phyloP scores from a whole-genome alignment of 2,888 invertebrate species.

The Platycnemis pennipes region DNA sequence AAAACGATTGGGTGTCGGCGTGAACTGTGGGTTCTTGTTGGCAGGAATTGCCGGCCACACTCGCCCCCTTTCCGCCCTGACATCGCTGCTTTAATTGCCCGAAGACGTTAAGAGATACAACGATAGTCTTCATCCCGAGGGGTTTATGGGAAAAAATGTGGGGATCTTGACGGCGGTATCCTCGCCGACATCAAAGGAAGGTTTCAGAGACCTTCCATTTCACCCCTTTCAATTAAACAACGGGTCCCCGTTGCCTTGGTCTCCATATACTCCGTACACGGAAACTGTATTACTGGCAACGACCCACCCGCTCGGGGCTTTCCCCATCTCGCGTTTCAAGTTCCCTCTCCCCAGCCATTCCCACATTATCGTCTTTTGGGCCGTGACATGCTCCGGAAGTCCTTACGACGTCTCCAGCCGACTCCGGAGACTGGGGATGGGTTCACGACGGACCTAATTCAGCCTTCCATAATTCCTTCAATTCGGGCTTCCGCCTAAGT shows the following conservation, averaged over 20 bases:
- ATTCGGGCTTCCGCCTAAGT: background rate
- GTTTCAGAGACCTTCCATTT: background rate
- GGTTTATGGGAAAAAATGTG: background rate
- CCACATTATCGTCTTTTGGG: no score
- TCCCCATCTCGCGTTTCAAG: no score
- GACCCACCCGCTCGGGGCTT: background rate
- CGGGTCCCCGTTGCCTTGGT: background rate
- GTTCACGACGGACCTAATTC: background rate
- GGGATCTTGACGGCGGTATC: background rate
- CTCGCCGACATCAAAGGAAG: background rate
- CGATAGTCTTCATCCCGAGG: conserved; percentile 18
- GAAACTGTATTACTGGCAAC: conserved; percentile 3
- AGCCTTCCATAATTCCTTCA: background rate
- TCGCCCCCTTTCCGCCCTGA: background rate
- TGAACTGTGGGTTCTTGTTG: conserved; percentile 13
- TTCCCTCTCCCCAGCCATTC: no score
- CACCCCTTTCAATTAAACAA: conserved; percentile 10
- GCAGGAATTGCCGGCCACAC: background rate
- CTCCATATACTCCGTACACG: background rate
- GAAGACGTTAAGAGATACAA: conserved; percentile 22
- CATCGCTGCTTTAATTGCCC: conserved; percentile 18
- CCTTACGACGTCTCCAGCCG: background rate
- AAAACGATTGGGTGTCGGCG: background rate
- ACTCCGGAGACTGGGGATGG: background rate
- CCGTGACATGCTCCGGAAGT: background rate